Conservation (phyloP, 2,888 invertebrate genomes). For the Seladonia tumulorum region DNA sequence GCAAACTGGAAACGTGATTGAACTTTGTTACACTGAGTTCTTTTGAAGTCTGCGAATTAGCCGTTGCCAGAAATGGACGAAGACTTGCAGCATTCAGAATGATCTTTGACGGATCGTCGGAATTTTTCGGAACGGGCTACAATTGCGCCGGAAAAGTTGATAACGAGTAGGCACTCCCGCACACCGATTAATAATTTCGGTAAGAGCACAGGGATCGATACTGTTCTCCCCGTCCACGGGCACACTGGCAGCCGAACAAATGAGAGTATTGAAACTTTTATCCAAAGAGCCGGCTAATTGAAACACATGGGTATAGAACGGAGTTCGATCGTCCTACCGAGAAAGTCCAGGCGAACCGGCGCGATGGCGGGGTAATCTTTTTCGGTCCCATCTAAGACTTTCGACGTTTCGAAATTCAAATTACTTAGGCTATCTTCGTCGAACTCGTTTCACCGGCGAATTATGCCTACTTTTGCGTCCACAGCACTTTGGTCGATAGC, state of each 20-base stretch:
- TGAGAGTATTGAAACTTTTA: neutral
- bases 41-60: too few relatives aligned
- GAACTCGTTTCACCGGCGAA: constrained; percentile 34
- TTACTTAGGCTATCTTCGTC: constrained; percentile 19
- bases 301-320: neutral
- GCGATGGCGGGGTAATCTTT: neutral
- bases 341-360: constrained; percentile 5
- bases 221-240: neutral
- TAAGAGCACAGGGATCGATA: neutral
- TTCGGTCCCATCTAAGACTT: constrained; percentile 8
- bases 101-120: neutral
- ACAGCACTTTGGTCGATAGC: constrained; percentile 14
- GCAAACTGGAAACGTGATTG: neutral
- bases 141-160: neutral
- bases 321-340: neutral
- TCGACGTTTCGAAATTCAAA: constrained; percentile 46
- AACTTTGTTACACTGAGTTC: neutral
- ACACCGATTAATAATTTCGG: constrained; percentile 4
- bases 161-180: neutral
- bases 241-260: neutral
- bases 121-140: neutral
- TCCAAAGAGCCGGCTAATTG: constrained; percentile 5
- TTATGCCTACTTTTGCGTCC: constrained; percentile 44
- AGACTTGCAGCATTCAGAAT: neutral
- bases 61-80: neutral